Conservation (phyloP, 2,888 invertebrate species). For the Acleris sparsana region DNA sequence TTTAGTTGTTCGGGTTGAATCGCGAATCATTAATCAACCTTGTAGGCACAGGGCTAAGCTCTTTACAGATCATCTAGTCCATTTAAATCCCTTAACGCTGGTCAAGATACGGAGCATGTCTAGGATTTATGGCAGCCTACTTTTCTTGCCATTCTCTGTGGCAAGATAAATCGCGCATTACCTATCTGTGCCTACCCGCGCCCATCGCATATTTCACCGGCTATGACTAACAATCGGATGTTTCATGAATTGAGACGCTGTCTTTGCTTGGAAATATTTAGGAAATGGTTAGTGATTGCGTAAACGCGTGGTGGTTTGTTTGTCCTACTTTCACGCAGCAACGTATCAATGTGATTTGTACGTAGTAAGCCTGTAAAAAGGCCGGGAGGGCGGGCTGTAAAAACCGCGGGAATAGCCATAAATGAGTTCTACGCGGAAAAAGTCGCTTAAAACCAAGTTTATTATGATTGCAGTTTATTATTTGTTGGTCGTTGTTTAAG, state of each 20-base stretch:
- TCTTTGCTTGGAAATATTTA: neutral
- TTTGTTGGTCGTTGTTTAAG: no score
- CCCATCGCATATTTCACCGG: constrained; percentile 22
- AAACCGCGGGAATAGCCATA: no score
- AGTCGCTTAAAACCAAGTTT: no score
- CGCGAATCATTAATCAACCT: neutral
- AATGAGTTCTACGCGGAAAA: no score
- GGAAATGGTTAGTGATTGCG: neutral
- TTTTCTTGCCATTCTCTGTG: constrained; percentile 24
- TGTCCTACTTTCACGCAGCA: neutral
- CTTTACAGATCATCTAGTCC: neutral
- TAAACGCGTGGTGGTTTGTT: neutral
- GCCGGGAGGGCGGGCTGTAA: no score
- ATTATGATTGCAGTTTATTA: no score
- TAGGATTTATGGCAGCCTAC: constrained; percentile 23
- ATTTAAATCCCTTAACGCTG: constrained; percentile 10
- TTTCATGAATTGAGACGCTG: constrained; percentile 6
- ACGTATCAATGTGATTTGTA: no score
- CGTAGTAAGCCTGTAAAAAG: no score
- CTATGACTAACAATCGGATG: constrained; percentile 10
- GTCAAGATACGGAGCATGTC: constrained; percentile 21
- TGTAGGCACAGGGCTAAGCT: no score
- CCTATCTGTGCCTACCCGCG: constrained; percentile 32
- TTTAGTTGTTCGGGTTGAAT: no score
- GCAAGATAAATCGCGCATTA: constrained; percentile 29